These are phyloP conservation scores for Neopelma chrysocephalum DNA, from an alignment of 2,797 vertebrate genomes.

Conservation along the genomic window DNA sequence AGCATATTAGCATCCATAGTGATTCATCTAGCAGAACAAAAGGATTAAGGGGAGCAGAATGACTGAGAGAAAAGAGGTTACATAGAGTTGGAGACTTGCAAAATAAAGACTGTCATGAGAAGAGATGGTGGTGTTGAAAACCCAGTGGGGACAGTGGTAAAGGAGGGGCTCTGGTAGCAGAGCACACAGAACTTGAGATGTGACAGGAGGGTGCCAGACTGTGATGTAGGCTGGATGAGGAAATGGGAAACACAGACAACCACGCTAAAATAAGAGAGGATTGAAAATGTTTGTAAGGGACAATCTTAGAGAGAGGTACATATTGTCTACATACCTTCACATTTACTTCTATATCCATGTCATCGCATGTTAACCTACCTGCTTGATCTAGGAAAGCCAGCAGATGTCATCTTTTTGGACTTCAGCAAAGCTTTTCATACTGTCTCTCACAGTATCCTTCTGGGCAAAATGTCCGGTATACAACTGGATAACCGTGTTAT, in stretches of 20 bases:
- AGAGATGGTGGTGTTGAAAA: not conserved
- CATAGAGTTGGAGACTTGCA: not conserved
- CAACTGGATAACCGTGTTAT: not conserved
- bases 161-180: not conserved
- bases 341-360: not conserved
- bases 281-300: not conserved
- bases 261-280: not conserved
- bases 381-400: not conserved
- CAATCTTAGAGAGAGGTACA: not conserved
- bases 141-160: not conserved
- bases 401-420: not conserved
- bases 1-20: not conserved
- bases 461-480: not conserved
- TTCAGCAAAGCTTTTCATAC: not conserved
- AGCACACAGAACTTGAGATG: accelerated
- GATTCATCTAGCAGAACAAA: constrained; percentile 36
- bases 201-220: not conserved
- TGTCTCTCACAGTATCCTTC: not conserved
- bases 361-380: not conserved
- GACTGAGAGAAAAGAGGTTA: not conserved
- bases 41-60: not conserved
- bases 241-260: not conserved
- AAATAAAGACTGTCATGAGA: not conserved
- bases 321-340: not conserved
- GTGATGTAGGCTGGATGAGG: not conserved